Conservation (phyloP, 2,113 vertebrate species). For the Geococcyx californianus region DNA sequence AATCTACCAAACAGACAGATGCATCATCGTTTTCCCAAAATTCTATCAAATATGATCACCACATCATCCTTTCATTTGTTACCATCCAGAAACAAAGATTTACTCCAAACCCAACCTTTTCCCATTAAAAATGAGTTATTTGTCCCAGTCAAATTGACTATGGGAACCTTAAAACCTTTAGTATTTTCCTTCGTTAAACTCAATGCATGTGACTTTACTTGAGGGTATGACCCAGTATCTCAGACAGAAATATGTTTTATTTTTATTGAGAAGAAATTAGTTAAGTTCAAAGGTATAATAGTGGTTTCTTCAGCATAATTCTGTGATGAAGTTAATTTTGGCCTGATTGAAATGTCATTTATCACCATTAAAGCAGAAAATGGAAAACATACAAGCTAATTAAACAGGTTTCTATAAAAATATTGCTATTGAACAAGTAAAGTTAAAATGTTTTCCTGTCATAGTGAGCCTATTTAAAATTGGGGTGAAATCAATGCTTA, state of each 20-base stretch:
- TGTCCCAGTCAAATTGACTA: not conserved
- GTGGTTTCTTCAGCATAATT: not conserved
- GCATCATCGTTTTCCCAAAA: constrained; percentile 38
- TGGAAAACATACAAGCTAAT: not conserved
- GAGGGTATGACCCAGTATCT: not conserved
- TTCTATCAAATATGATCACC: constrained; percentile 13
- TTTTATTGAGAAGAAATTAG: not conserved
- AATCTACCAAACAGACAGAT: constrained; percentile 1
- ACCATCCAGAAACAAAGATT: constrained; percentile 52
- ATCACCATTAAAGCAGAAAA: constrained; percentile 7
- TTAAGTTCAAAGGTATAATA: not conserved
- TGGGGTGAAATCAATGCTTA: constrained; percentile 28
- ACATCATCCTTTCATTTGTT: constrained; percentile 48
- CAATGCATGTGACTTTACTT: not conserved
- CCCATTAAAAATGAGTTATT: constrained; percentile 10
- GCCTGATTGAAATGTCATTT: not conserved
- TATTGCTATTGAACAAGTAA: not conserved
- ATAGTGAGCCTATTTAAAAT: not conserved
- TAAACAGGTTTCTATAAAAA: not conserved
- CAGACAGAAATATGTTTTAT: not conserved
- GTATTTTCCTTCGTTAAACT: not conserved
- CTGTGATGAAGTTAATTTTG: not conserved
- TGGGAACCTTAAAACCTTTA: not conserved
- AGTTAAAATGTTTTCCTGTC: constrained; percentile 3
- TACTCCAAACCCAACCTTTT: constrained; percentile 22